Evolutionary conservation across 2,113 vertebrate species (phyloP), one percentile per base, ranked within the genome.

Genomic region (Buteo buteo): DNA sequence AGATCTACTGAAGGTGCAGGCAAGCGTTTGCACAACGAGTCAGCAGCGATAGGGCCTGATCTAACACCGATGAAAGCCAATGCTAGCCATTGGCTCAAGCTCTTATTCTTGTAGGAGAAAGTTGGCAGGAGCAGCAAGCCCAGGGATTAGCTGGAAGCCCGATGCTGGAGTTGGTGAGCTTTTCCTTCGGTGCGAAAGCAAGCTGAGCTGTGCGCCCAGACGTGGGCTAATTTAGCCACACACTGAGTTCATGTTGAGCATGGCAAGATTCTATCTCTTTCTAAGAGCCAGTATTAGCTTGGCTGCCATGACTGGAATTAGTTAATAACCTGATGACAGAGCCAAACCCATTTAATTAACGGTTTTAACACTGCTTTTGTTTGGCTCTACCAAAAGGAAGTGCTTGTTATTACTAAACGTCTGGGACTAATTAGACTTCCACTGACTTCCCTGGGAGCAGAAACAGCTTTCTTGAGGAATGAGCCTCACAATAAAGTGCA

Each of bases 341-440:
- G 86, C 88, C 97, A 96, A 95, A 76, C 28, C 57, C 44, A 72
- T 84, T 86, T 94, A 93, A 96, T 94, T 93, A 95, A 93, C 9
- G 0, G 28, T 84, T 94, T 93, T 87, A 92, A 76, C 65, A 31
- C 77, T 76, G 84, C 70, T 91, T 93, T 94, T 91, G 69, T 94
- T 94, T 87, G 76, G 34, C 80, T 79, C 17, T 71, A 44, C 69
- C 42, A 24, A 87, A 71, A 95, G 86, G 80, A 96, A 94, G 86
- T 82, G 49, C 77, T 89, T 94, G 88, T 90, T 96, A 92, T 84
- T 90, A 69, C 69, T 84, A 57, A 96, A 85, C 91, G 94, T 95
- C 69, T 86, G 92, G 69, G 83, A 88, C 49, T 94, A 93, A 92
- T 96, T 92, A 93, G 50, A 52, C 47, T 82, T 88, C 55, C 61